Base-by-base conservation (phyloP, 1,140 invertebrate species). In the Cyphomyrmex costatus region DNA sequence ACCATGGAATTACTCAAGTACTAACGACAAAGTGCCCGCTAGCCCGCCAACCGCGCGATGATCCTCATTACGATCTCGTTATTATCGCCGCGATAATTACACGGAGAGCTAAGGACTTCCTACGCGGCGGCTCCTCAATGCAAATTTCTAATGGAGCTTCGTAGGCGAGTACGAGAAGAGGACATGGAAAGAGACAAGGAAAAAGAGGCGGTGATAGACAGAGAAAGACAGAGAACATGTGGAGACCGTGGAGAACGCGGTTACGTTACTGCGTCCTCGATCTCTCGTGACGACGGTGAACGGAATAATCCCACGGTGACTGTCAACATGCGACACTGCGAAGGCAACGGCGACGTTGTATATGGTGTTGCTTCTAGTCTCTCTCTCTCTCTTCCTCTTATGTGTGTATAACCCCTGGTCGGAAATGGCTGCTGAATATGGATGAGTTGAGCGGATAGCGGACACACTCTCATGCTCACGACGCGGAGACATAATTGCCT, bases 401-500 rank as follows among this genome's bases (percentile, higher is more conserved):
- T 46, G 30, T 63, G 30, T 66, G 30, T 84, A 65, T 61, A 84
- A 87, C 85, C 80, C 65, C 49, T 70, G 76, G 78, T 92, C 94
- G 94, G 94, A 94, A 94, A 92, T 94, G 91, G 65, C 91, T 94
- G 68, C 90, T 95, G 94, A 95, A 95, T 95, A 95, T 95, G 94
- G 94, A 95, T 95, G 94, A 95, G 92, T 92, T 92, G 89, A 86
- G 88, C 86, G 84, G 63, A 66, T 88, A 92, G 91, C 93, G 93
- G 93, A 94, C 94, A 94, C 93, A 94, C 93, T 94, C 94, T 93
- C 93, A 94, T 95, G 93, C 93, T 95, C 93, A 94, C 93, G 89
- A 82, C 82, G 88, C 90, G 93, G 94, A 92, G 94, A 95, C 94
- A 95, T 95, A 95, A 95, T 95, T 94, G 93, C 94, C 93, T 94